phyloP scores from a whole-genome alignment of 2,797 vertebrate genomes.

The Pteropus rufus region DNA sequence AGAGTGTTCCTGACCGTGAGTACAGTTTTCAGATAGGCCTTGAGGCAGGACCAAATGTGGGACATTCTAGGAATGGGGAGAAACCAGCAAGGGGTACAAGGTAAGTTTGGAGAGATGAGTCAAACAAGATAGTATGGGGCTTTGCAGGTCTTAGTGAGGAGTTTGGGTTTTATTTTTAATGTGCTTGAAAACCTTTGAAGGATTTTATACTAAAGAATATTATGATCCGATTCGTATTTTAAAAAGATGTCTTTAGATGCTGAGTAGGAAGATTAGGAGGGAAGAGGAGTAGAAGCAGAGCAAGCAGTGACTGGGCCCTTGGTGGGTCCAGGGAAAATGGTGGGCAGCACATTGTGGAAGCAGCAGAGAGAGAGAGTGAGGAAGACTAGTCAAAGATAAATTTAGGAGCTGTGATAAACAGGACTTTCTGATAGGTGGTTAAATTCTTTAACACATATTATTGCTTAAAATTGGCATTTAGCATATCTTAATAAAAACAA shows the following conservation, averaged over 20 bases:
- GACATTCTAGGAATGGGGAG: not conserved
- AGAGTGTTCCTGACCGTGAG: not conserved
- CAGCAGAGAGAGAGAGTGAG: accelerated
- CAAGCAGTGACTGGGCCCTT: not conserved
- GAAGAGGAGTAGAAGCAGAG: not conserved
- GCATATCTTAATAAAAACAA: not conserved
- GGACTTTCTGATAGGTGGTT: not conserved
- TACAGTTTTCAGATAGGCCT: not conserved
- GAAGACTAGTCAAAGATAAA: too few relatives aligned
- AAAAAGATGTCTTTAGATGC: not conserved
- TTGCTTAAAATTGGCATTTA: not conserved
- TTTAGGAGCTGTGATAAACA: not conserved
- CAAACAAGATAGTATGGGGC: too few relatives aligned
- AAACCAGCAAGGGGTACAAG: not conserved
- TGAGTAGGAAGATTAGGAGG: not conserved
- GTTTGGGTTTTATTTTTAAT: not conserved
- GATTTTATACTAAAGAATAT: not conserved
- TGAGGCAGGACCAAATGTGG: not conserved
- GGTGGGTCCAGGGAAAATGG: not conserved
- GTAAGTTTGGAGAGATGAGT: not conserved
- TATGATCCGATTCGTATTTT: not conserved
- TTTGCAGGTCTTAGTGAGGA: not conserved
- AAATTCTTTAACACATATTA: not conserved
- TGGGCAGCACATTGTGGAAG: not conserved
- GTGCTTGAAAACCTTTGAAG: not conserved